A percentile compares a stretch with the other conserved stretches of the same genome.
Evolutionary conservation across 2,113 vertebrate genomes (phyloP).

Genomic region (Crotalus tigris): DNA sequence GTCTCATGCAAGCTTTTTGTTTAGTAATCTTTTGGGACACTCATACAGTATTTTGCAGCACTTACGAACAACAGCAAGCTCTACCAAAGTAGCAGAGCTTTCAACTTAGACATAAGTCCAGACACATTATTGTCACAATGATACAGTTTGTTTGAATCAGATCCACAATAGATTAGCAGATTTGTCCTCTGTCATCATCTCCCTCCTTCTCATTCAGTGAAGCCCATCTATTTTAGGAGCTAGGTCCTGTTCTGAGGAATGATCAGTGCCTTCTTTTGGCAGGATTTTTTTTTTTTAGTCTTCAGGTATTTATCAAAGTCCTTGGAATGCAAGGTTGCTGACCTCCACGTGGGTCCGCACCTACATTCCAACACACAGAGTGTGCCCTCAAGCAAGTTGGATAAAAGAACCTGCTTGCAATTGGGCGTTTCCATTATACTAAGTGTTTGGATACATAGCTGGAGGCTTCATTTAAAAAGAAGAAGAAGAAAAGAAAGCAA

Average conservation of each 20-base stretch:
- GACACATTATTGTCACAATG: not conserved
- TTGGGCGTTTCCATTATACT: conserved; percentile 13
- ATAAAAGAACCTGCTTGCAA: not conserved
- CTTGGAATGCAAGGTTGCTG: conserved; percentile 31
- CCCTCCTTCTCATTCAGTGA: not conserved
- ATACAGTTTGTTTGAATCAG: not conserved
- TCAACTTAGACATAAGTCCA: not conserved
- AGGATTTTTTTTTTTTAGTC: not conserved
- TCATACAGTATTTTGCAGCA: not conserved
- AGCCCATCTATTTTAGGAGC: not conserved
- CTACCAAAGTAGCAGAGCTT: not conserved
- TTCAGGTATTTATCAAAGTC: conserved; percentile 13
- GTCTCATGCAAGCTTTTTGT: not conserved
- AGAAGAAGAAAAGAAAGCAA: not conserved
- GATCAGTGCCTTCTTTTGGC: not conserved
- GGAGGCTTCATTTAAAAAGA: not conserved
- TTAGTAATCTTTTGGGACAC: not conserved
- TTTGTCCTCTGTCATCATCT: not conserved
- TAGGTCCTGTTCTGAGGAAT: not conserved
- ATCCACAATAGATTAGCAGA: not conserved
- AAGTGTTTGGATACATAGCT: conserved; percentile 28
- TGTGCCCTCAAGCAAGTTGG: conserved; percentile 18
- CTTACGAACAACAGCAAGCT: not conserved
- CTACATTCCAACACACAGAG: conserved; percentile 29
- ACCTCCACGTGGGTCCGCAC: conserved; percentile 16